Conservation (phyloP, 2,797 vertebrate genomes). For the Amazona finschi region DNA sequence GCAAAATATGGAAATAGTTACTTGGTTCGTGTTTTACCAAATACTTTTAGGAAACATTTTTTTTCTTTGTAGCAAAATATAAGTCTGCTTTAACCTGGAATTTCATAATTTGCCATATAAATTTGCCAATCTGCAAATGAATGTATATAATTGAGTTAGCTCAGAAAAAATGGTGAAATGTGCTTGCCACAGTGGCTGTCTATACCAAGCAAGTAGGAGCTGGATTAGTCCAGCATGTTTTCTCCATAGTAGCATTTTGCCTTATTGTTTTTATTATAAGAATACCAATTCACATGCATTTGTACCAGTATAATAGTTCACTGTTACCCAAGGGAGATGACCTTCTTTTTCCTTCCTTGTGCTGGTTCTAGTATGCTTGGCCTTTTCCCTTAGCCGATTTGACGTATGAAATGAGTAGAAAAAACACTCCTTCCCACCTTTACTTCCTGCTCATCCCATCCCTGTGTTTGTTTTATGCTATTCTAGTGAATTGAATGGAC, state of each 20-base stretch:
- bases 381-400: neutral
- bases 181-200: neutral
- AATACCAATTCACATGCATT: neutral
- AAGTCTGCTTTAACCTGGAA: neutral
- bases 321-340: neutral
- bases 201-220: neutral
- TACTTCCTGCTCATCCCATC: rapidly evolving
- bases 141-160: neutral
- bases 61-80: neutral
- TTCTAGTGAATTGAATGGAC: neutral
- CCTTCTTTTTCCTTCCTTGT: neutral
- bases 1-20: neutral
- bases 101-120: neutral
- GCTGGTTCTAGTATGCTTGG: neutral
- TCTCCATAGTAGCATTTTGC: neutral
- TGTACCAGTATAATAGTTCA: neutral
- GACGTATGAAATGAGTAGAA: neutral
- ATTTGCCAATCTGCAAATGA: neutral
- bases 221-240: neutral
- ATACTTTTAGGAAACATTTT: neutral
- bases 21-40: neutral
- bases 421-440: neutral
- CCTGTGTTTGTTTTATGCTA: neutral
- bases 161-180: neutral
- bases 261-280: neutral